Evolutionary conservation across 2,888 invertebrate genomes (phyloP), one percentile per base, ranked within the genome.

Genomic region (Crossocerus cetratus): DNA sequence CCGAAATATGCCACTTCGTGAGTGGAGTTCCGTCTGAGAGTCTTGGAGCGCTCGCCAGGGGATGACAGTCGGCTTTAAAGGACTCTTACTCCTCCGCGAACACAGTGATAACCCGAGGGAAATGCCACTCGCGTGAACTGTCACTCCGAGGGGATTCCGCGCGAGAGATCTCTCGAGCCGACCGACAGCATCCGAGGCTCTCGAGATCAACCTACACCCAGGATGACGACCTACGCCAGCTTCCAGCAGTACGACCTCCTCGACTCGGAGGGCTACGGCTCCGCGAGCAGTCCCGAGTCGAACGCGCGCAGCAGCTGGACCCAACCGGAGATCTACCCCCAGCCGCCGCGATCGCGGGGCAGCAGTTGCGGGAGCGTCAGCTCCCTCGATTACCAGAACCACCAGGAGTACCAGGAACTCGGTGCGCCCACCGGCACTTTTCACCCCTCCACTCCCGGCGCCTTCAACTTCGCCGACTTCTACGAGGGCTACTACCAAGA

Each of bases 201-300:
- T 32, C 32, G 32, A 32, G 32, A 32, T 32, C 62, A 42, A 43
- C 18, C n/a, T 57, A 56, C 14, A 21, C 22, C n/a, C 54, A 82
- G 68, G 56, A 82, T 82, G 82, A 80, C 82, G 23, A 56, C 82
- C n/a, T 82, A 80, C 83, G 69, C 70, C 22, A 80, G 69, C 22
- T 86, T 83, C 71, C 84, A 85, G 58, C 87, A 85, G 32, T 88
- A 88, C 83, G 88, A 89, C 18, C 81, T 88, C 43, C 63, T 89
- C 56, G 88, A 89, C 60, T 88, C 88, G 32, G 88, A 88, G 75
- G 88, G 88, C 59, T 89, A 89, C 81, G 88, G 88, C 3, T 89
- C 88, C 3, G 88, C 88, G 0, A 88, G 88, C 59, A 89, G 88
- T 69, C 88, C 88, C 3, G 88, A 89, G 68, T 88, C 88, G n/a